Base-by-base conservation (phyloP, 2,797 vertebrate species). In the Lateolabrax maculatus region DNA sequence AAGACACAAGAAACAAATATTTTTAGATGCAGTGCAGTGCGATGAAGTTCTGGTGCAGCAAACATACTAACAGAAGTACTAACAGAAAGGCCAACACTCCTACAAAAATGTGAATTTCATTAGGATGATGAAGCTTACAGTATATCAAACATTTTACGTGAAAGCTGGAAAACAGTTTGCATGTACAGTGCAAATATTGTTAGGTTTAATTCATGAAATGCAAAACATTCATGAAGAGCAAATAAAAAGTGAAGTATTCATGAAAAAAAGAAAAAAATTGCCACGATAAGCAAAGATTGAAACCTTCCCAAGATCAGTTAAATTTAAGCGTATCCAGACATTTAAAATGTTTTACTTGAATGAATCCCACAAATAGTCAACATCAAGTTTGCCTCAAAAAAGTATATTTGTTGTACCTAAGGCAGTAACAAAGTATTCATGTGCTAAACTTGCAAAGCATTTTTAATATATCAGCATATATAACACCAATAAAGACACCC, bases 401-500 rank as follows among this genome's bases (percentile, higher is more conserved):
- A 37, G 19, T 18, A 51, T 3, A 29, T 23, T 12, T 41, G 21
- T 48, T 57, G 27, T 34, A 49, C 75, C 58, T 23, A 64, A 74
- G 73, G 53, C 68, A 75, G 48, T 29, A 80, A 37, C 36, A 27
- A 48, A 78, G 41, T 70, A 19, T 69, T 44, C 3, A 19, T 67
- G 37, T 63, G 23, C 43, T 71, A 27, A 61, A 51, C 15, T 15
- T 48, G 25, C 16, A 56, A 69, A 61, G 29, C 36, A 18, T 66
- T 72, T 67, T 36, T 25, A 66, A 48, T 71, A 19, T 21, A 63
- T 57, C 48, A 7, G 37, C 2, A 56, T 16, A 34, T 34, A 34
- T 2, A 65, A 60, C 9, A 62, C 36, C 39, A 69, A 62, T 44
- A 65, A 73, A 82, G 65, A 80, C 61, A 69, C 55, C 10, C 25